phyloP scores from a whole-genome alignment of 2,113 vertebrate species.

The Triplophysa dalaica region DNA sequence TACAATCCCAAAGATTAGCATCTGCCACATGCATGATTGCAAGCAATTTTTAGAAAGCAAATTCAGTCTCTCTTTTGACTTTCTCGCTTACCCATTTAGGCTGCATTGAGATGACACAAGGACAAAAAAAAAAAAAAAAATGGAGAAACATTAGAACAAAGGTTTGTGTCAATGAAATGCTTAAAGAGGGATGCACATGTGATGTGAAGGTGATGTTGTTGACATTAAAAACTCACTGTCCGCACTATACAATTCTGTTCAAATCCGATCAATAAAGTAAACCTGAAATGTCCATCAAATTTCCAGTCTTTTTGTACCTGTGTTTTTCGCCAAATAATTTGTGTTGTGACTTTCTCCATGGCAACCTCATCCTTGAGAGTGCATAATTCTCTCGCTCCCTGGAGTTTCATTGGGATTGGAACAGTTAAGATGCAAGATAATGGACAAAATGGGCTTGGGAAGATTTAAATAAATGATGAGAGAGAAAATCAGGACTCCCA shows the following conservation, averaged over 20 bases:
- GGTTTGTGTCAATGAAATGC: slow-evolving; percentile 35
- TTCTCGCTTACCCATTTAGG: slow-evolving; percentile 74
- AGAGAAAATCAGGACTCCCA: slow-evolving; percentile 55
- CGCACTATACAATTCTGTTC: neutral
- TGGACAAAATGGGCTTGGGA: slow-evolving; percentile 46
- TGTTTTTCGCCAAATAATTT: slow-evolving; percentile 39
- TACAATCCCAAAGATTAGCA: slow-evolving; percentile 60
- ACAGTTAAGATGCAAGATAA: slow-evolving; percentile 50
- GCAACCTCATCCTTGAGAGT: slow-evolving; percentile 46
- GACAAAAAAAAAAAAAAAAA: slow-evolving; percentile 38
- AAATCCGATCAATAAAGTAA: neutral
- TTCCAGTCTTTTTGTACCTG: neutral
- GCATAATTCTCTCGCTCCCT: slow-evolving; percentile 48
- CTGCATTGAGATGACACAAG: slow-evolving; percentile 61
- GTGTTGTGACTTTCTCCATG: slow-evolving; percentile 48
- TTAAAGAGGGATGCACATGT: slow-evolving; percentile 17
- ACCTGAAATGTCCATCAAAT: neutral
- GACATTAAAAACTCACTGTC: neutral
- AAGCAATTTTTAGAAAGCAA: slow-evolving; percentile 61
- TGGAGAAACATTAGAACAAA: slow-evolving; percentile 62
- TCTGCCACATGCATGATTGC: slow-evolving; percentile 70
- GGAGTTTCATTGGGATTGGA: slow-evolving; percentile 46
- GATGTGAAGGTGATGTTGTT: neutral
- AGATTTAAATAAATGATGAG: slow-evolving; percentile 58
- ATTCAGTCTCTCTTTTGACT: slow-evolving; percentile 40